phyloP scores from a whole-genome alignment of 1,140 invertebrate species.

The Drosophila littoralis region DNA sequence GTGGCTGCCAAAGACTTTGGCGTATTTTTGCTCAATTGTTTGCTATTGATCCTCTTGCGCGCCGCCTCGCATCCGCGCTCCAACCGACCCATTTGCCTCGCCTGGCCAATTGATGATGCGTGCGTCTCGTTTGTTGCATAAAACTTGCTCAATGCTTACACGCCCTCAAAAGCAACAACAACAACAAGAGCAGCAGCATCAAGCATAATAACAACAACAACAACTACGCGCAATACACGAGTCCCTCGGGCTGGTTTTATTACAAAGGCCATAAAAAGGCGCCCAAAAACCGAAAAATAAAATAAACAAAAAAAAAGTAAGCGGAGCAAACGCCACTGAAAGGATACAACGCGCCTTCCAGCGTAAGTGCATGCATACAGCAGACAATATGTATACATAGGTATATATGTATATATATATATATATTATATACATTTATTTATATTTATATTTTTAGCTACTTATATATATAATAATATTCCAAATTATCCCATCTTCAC shows the following conservation, averaged over 20 bases:
- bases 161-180: constrained; percentile 58
- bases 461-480: constrained; percentile 34
- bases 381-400: neutral
- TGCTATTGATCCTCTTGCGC: constrained; percentile 47
- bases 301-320: constrained; percentile 42
- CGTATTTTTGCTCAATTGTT: constrained; percentile 80
- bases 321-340: constrained; percentile 53
- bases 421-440: neutral
- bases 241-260: constrained; percentile 75
- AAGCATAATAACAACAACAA: constrained; percentile 30
- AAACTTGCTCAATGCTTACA: constrained; percentile 78
- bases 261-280: constrained; percentile 73
- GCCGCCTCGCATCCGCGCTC: constrained; percentile 5
- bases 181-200: constrained; percentile 23
- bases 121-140: constrained; percentile 76
- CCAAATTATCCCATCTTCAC: constrained; percentile 9
- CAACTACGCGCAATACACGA: constrained; percentile 29
- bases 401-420: neutral
- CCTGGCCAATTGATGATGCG: constrained; percentile 55
- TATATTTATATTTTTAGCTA: constrained; percentile 17
- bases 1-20: constrained; percentile 67
- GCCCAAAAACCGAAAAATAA: constrained; percentile 24
- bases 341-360: constrained; percentile 54
- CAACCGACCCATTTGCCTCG: constrained; percentile 11
- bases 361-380: constrained; percentile 61